Evolutionary conservation across 2,888 invertebrate genomes (phyloP).

Genomic region (Eilema griseolum): DNA sequence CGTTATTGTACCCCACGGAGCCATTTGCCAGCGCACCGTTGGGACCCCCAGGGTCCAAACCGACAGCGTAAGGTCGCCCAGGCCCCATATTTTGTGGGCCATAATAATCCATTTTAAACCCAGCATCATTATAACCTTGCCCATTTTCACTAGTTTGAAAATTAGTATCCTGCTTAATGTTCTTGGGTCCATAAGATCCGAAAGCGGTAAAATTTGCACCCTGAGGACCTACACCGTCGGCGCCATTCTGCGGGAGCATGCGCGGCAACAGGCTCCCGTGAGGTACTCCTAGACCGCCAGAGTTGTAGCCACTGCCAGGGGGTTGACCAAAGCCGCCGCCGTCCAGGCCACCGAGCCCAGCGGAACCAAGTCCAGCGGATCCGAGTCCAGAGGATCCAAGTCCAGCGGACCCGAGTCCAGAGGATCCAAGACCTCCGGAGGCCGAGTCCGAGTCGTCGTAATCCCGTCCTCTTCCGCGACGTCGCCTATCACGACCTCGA

Average conservation of each 20-base stretch:
- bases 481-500: slow-evolving; percentile 75
- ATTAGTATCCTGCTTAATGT: slow-evolving; percentile 59
- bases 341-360: slow-evolving; percentile 60
- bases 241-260: slow-evolving; percentile 75
- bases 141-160: slow-evolving; percentile 55
- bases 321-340: slow-evolving; percentile 67
- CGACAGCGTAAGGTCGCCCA: slow-evolving; percentile 69
- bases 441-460: slow-evolving; percentile 71
- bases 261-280: slow-evolving; percentile 82
- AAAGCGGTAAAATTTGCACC: slow-evolving; percentile 82
- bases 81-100: slow-evolving; percentile 74
- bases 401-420: slow-evolving; percentile 62
- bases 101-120: slow-evolving; percentile 65
- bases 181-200: slow-evolving; percentile 77
- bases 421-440: slow-evolving; percentile 65
- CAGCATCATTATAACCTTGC: slow-evolving; percentile 59
- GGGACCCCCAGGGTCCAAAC: slow-evolving; percentile 65
- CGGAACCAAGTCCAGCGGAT: slow-evolving; percentile 56
- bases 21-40: slow-evolving; percentile 77
- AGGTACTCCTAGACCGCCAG: slow-evolving; percentile 82
- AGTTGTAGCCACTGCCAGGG: slow-evolving; percentile 62
- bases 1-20: slow-evolving; percentile 83
- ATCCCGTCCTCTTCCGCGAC: slow-evolving; percentile 80
- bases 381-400: slow-evolving; percentile 60
- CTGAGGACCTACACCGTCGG: slow-evolving; percentile 68